Base-by-base conservation (phyloP, 2,113 vertebrate genomes). In the Rhinogobius similis region DNA sequence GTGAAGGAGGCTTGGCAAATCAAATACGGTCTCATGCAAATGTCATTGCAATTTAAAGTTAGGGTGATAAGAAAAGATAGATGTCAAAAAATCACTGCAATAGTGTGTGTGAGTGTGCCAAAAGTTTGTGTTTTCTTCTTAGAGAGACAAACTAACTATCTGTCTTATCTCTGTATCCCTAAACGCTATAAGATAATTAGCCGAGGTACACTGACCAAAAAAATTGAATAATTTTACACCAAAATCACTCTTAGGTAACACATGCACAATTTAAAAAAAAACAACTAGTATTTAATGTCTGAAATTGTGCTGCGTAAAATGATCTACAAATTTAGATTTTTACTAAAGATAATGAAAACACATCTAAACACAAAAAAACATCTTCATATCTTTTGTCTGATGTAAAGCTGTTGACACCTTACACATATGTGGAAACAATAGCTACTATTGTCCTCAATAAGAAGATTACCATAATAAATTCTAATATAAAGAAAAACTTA, bases 1-100 rank as follows among this genome's bases (percentile, higher is more conserved):
- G 14, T 62, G 67, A 62, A 78, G 59, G 68, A 62, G 65, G 23
- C 78, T 76, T 86, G 75, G 52, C 39, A 73, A 82, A 79, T 74
- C 64, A 81, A 64, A 83, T 73, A 61, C 66, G 43, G 79, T 73
- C 62, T 75, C 59, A 66, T n/a, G 23, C 59, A 76, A 69, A 75
- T 82, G 68, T 69, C 24, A 70, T 76, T 80, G n/a, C 72, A 70
- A 52, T 55, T 68, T 11, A 1, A 39, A 66, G 41, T 53, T 39
- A 72, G 66, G 69, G 73, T 55, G 29, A 68, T 24, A 53, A 48
- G 39, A 68, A 29, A 65, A 61, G 58, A n/a, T n/a, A 26, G 24
- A 29, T 18, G 20, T 36, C 29, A 38, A 61, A 36, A n/a, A 59
- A 3, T 3, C 27, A 32, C 56, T 2, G 27, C 7, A 13, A 32